Evolutionary conservation across 2,888 invertebrate species (phyloP).

Genomic region (Geotrupes spiniger): DNA sequence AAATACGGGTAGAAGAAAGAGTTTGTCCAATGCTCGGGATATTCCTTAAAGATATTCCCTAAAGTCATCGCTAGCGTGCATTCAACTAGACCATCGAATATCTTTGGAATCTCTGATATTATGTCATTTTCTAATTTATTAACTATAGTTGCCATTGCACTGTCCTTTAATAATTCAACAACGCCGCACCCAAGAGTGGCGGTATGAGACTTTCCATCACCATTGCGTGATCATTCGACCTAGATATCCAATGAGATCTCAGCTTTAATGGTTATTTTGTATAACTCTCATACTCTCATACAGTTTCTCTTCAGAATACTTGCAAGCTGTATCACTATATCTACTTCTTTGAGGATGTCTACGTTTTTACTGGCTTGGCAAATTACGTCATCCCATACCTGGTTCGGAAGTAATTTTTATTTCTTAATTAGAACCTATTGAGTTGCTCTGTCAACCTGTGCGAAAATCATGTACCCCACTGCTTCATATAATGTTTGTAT

Average conservation of each 20-base stretch:
- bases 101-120: slow-evolving; percentile 87
- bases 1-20: slow-evolving; percentile 97
- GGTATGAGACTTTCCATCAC: slow-evolving; percentile 98
- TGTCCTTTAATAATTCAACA: slow-evolving; percentile 94
- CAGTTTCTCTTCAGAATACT: slow-evolving; percentile 98
- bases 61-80: slow-evolving; percentile 99
- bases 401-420: slow-evolving; percentile 96
- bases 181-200: slow-evolving; percentile 92
- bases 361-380: slow-evolving; percentile 96
- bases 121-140: slow-evolving; percentile 87
- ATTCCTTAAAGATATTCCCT: slow-evolving; percentile 98
- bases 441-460: slow-evolving; percentile 84
- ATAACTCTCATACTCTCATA: slow-evolving; percentile 98
- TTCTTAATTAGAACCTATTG: slow-evolving; percentile 95
- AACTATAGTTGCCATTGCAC: slow-evolving; percentile 94
- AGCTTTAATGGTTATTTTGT: slow-evolving; percentile 95
- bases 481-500: slow-evolving; percentile 99
- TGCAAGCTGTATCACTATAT: slow-evolving; percentile 94
- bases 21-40: slow-evolving; percentile 96
- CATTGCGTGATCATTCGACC: slow-evolving; percentile 86
- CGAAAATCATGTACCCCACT: slow-evolving; percentile 98
- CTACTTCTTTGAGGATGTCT: slow-evolving; percentile 91
- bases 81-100: slow-evolving; percentile 98
- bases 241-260: slow-evolving; percentile 94
- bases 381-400: slow-evolving; percentile 98